Base-by-base conservation (phyloP, 2,888 invertebrate species). In the Chalcosyrphus nemorum region DNA sequence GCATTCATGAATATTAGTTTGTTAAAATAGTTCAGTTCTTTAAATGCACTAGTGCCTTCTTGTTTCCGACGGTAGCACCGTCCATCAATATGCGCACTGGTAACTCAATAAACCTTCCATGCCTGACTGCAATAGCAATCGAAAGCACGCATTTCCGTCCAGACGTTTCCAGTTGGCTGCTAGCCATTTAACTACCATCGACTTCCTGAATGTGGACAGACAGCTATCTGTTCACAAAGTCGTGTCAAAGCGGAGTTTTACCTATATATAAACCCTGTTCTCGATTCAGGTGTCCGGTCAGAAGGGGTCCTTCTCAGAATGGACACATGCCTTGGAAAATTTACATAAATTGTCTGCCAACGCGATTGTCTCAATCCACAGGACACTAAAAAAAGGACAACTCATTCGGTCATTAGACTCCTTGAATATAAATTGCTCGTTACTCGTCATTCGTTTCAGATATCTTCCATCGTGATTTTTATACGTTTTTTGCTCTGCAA, bases 391-490 rank as follows among this genome's bases (percentile, higher is more conserved):
- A 81, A 85, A 85, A 85, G 85, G 85, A 81, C 85, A 85, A 85
- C 81, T 85, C 85, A 85, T 85, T 85, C 81, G 85, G 85, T 85
- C 85, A 85, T 85, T 81, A 85, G 81, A 81, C 80, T 85, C 75
- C 61, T 85, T 81, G 85, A 81, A 85, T 85, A 85, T 85, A 81
- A 85, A 85, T 85, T 81, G 85, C 85, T 85, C 78, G 80, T 85
- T 81, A 81, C 85, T 81, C 85, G 81, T 85, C 81, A 80, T 85
- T 85, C 85, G 81, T 81, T 85, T 85, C 66, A 81, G 71, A 81
- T 81, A 85, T 85, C 85, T 85, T 75, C 81, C 85, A 85, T 85
- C 85, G 85, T 85, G 85, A 85, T 85, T 85, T 85, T 81, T 85
- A 81, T 81, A 45, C 81, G 76, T 85, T 85, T 81, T 65, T 85